A percentile compares a stretch with the other conserved stretches of the same genome.
Conservation (phyloP, 2,113 vertebrate species). For the Thryonomys swinderianus region DNA sequence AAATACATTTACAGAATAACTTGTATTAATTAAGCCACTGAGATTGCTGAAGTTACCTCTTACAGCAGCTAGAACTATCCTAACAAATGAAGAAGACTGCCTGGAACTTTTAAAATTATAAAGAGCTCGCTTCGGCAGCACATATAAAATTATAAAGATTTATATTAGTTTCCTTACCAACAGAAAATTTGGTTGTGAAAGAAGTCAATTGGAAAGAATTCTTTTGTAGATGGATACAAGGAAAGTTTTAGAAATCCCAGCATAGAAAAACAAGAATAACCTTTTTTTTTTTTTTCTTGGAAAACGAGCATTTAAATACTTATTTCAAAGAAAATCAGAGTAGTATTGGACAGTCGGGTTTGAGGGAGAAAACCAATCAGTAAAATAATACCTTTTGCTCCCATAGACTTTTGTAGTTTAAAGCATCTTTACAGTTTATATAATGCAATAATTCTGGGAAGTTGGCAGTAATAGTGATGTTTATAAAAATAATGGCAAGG, state of each 20-base stretch:
- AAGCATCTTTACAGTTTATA: background rate
- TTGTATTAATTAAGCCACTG: background rate
- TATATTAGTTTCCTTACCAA: background rate
- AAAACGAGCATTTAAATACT: conserved; percentile 25
- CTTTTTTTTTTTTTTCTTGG: background rate
- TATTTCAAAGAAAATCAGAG: conserved; percentile 31
- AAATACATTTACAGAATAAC: background rate
- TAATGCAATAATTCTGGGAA: background rate
- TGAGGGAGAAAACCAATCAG: background rate
- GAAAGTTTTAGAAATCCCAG: conserved; percentile 55
- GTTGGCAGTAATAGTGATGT: background rate
- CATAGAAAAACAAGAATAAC: background rate
- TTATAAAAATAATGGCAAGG: background rate
- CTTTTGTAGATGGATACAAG: background rate
- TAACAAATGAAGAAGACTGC: background rate
- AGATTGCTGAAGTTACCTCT: background rate
- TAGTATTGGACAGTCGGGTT: background rate
- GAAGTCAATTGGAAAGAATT: background rate
- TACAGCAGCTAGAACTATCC: background rate
- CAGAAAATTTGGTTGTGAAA: conserved; percentile 18
- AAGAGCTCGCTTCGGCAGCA: too few relatives aligned
- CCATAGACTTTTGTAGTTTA: background rate
- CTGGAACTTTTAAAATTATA: background rate
- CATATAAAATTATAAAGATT: background rate
- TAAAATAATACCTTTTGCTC: conserved; percentile 1